Base-by-base conservation (phyloP, 2,113 vertebrate genomes). In the Agelaius phoeniceus region DNA sequence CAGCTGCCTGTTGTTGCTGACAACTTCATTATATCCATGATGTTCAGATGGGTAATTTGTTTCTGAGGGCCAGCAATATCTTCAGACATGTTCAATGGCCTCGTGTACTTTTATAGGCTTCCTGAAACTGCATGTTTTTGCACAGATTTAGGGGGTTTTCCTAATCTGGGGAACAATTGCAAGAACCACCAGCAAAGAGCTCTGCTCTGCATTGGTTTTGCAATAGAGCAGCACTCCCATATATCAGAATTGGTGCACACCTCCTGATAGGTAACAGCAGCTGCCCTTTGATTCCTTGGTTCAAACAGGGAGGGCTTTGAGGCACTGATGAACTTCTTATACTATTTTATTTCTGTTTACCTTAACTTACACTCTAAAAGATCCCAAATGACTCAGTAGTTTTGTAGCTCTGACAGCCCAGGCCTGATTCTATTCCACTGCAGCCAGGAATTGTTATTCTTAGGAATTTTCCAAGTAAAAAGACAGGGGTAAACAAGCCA, bases 11-110 rank as follows among this genome's bases (percentile, higher is more conserved):
- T 78, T 95, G 86, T 93, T 79, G 68, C 58, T 96, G 93, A 97
- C 90, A 96, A 22, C 96, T 97, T 97, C 94, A 96, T 97, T 92
- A 96, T 90, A 91, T 62, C 87, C 31, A 1, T 79, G 81, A 87
- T 93, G 75, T 75, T 97, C 91, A 86, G 52, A 89, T 79, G 79
- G 28, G 46, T 93, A 84, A 97, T 93, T 96, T 83, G 59, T 91
- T 96, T 95, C 84, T 79, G 15, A 17, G 58, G 89, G 73, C 11
- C 52, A 80, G 76, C 84, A 93, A 2, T 87, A 84, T 92, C 77
- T 96, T 78, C 81, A 87, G 90, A 82, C 84, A 83, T 6, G 21
- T 78, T 74, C 95, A 74, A 77, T 44, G 82, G 80, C 26, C 66
- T 87, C 31, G 8, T 22, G 46, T 72, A 87, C 92, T 81, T 95